Percentiles rank a stretch among this genome's conserved stretches.
Evolutionary conservation across 2,888 invertebrate genomes (phyloP).

Genomic region (Ochropacha duplaris): DNA sequence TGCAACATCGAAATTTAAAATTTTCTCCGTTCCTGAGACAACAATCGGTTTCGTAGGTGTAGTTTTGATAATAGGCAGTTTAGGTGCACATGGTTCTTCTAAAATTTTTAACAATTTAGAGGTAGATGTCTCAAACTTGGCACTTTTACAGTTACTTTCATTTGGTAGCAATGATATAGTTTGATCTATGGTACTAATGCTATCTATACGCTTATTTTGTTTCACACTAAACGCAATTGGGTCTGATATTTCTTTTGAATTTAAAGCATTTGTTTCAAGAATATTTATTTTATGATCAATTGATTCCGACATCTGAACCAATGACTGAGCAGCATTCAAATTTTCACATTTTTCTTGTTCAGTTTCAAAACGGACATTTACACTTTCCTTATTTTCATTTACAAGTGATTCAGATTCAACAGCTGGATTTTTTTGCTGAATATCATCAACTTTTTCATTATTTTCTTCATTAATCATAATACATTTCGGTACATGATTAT

Average conservation of each 20-base stretch:
- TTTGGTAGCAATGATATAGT: slow-evolving; percentile 47
- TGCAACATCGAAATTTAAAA: slow-evolving; percentile 73
- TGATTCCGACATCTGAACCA: slow-evolving; percentile 78
- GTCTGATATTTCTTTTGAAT: slow-evolving; percentile 37
- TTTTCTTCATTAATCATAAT: slow-evolving; percentile 13
- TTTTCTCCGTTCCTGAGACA: slow-evolving; percentile 68
- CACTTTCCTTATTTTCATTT: slow-evolving; percentile 41
- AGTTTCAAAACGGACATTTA: slow-evolving; percentile 64
- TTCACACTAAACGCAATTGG: slow-evolving; percentile 27
- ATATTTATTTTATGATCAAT: slow-evolving; percentile 66
- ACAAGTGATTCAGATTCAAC: slow-evolving; percentile 26
- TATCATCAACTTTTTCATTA: slow-evolving; percentile 22
- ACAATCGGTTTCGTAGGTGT: slow-evolving; percentile 56
- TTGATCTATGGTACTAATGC: slow-evolving; percentile 40
- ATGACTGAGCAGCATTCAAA: slow-evolving; percentile 75
- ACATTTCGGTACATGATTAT: slow-evolving; percentile 23
- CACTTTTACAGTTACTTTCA: slow-evolving; percentile 47
- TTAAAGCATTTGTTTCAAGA: slow-evolving; percentile 42
- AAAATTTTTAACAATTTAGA: slow-evolving; percentile 83
- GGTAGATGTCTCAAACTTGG: slow-evolving; percentile 66
- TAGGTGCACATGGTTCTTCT: slow-evolving; percentile 72
- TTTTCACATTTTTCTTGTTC: slow-evolving; percentile 77
- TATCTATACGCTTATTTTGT: slow-evolving; percentile 49
- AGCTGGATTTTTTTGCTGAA: slow-evolving; percentile 16
- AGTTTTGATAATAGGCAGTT: slow-evolving; percentile 47